Evolutionary conservation across 2,888 invertebrate species (phyloP).

Genomic region (Philereme vetulata): DNA sequence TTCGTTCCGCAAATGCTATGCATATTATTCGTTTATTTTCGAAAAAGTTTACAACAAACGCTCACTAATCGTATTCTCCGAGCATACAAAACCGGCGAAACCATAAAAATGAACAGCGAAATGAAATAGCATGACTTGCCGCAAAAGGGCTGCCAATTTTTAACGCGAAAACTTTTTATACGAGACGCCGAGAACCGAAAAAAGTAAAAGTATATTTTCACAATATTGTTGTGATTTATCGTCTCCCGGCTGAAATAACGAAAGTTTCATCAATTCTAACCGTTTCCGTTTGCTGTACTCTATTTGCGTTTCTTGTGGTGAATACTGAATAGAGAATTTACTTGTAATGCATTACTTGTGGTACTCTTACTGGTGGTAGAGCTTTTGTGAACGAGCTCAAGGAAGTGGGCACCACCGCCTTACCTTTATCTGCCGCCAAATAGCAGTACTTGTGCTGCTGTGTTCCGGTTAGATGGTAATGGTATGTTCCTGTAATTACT

Average conservation of each 20-base stretch:
- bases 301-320: constrained; percentile 47
- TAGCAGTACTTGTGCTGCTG: no score
- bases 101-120: constrained; percentile 42
- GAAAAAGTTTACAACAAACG: no score
- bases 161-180: constrained; percentile 56
- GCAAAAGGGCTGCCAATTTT: constrained; percentile 60
- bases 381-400: no score
- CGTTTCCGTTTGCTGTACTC: constrained; percentile 41
- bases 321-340: constrained; percentile 8
- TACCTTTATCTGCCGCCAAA: no score
- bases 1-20: no score
- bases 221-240: constrained; percentile 67
- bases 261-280: constrained; percentile 48
- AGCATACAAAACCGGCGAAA: constrained; percentile 17
- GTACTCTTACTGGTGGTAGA: no score
- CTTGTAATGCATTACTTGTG: no score
- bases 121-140: constrained; percentile 48
- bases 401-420: no score
- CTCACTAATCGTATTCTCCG: constrained; percentile 4
- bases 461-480: no score
- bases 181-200: constrained; percentile 35
- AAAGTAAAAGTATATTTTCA: constrained; percentile 56
- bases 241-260: constrained; percentile 44
- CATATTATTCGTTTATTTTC: no score
- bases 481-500: no score